These are phyloP conservation scores for Caenorhabditis sp. DNA, from an alignment of 2,888 invertebrate species.

Conservation along the genomic window DNA sequence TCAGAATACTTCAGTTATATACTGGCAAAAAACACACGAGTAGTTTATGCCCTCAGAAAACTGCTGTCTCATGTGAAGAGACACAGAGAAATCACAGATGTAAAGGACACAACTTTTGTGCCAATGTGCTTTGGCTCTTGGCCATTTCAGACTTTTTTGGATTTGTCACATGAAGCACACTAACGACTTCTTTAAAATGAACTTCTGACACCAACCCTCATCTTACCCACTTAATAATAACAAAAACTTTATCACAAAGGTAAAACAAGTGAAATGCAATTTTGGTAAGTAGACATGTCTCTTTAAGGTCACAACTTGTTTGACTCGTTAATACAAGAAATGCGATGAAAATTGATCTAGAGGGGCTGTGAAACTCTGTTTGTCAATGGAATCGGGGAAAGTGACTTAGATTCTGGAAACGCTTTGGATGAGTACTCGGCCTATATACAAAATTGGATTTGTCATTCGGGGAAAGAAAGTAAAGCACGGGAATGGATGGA, in stretches of 20 bases:
- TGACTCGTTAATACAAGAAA: slow-evolving; percentile 24
- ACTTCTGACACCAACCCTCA: too few relatives aligned
- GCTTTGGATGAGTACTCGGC: slow-evolving; percentile 5
- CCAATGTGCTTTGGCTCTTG: not conserved
- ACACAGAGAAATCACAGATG: not conserved
- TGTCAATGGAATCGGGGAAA: not conserved
- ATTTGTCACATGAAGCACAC: not conserved
- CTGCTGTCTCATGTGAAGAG: slow-evolving; percentile 8
- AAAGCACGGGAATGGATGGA: not conserved
- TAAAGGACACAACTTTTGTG: slow-evolving; percentile 23
- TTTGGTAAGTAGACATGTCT: slow-evolving; percentile 21
- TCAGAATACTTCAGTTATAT: not conserved
- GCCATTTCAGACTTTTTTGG: not conserved
- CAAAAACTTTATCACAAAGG: slow-evolving; percentile 12
- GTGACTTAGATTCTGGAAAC: slow-evolving; percentile 44
- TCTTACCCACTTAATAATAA: not conserved
- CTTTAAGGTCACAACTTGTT: slow-evolving; percentile 5
- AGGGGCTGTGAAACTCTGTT: not conserved
- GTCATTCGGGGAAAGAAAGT: not conserved
- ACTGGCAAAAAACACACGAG: slow-evolving; percentile 5
- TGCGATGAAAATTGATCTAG: not conserved
- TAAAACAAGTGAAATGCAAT: slow-evolving; percentile 16
- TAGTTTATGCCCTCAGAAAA: slow-evolving; percentile 14
- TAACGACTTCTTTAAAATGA: too few relatives aligned
- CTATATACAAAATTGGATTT: not conserved